phyloP scores from a whole-genome alignment of 2,113 vertebrate genomes.

The Lathamus discolor region DNA sequence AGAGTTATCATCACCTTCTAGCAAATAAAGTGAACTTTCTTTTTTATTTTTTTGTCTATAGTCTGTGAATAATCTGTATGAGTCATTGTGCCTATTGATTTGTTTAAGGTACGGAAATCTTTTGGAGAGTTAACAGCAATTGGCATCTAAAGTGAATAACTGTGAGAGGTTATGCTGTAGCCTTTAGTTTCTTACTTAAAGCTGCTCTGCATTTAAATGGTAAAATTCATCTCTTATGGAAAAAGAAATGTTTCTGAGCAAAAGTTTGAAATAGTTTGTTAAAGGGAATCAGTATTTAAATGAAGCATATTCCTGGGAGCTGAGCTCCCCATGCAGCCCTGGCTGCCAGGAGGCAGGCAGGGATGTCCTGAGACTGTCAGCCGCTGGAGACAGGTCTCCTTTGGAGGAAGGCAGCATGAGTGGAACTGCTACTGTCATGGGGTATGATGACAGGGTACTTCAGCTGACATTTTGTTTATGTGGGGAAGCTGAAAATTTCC shows the following conservation, averaged over 20 bases:
- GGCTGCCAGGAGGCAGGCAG: background rate
- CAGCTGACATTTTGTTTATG: background rate
- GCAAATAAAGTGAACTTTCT: background rate
- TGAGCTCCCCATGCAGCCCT: background rate
- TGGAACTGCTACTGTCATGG: background rate
- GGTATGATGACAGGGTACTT: background rate
- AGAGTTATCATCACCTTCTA: background rate
- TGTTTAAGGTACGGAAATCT: background rate
- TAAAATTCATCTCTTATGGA: background rate
- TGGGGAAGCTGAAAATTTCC: background rate
- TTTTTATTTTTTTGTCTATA: background rate
- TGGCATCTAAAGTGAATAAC: background rate
- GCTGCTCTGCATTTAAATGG: background rate
- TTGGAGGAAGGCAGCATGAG: background rate
- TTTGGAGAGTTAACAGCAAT: background rate
- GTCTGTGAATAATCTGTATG: background rate
- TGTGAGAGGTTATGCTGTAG: background rate
- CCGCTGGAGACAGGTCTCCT: background rate
- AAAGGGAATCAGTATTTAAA: background rate
- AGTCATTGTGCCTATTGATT: background rate
- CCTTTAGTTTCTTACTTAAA: background rate
- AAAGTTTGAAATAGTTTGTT: background rate
- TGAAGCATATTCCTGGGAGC: background rate
- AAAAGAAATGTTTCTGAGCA: background rate
- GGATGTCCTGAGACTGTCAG: background rate